Evolutionary conservation across 2,888 invertebrate species (phyloP).

Genomic region (Orchestes rusci): DNA sequence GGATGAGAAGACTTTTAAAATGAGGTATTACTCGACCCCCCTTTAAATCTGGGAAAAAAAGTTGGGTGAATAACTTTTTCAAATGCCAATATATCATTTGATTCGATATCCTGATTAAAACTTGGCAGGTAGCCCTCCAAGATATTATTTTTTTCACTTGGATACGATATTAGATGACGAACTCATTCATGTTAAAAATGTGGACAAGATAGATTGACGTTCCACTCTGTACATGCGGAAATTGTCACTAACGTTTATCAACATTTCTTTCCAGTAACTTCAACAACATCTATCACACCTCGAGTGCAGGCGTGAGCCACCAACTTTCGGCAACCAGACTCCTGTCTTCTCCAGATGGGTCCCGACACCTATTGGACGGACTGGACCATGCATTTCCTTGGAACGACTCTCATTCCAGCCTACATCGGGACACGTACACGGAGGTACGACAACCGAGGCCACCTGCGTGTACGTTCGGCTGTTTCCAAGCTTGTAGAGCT

Average conservation of each 20-base stretch:
- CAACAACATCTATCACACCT: slow-evolving; percentile 22
- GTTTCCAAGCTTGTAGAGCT: slow-evolving; percentile 68
- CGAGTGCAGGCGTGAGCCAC: slow-evolving; percentile 59
- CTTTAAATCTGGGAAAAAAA: too few species aligned
- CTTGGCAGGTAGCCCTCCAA: too few species aligned
- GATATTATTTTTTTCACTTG: too few species aligned
- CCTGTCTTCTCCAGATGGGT: slow-evolving; percentile 75
- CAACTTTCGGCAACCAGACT: slow-evolving; percentile 78
- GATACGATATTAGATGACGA: too few species aligned
- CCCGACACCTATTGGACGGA: slow-evolving; percentile 55
- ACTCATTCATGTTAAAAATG: too few species aligned
- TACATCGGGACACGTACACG: slow-evolving; percentile 41
- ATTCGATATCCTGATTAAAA: too few species aligned
- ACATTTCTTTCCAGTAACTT: slow-evolving; percentile 17
- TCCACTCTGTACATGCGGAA: too few species aligned
- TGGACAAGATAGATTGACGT: too few species aligned
- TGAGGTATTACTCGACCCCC: too few species aligned
- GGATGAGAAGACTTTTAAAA: too few species aligned
- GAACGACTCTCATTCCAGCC: slow-evolving; percentile 40
- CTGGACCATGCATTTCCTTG: slow-evolving; percentile 48
- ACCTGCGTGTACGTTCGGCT: slow-evolving; percentile 60
- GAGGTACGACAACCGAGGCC: slow-evolving; percentile 42
- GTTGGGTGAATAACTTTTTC: too few species aligned
- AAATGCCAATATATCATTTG: too few species aligned
- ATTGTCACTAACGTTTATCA: background rate